Evolutionary conservation across 92 coral and sea anemone genomes (phyloP).

Genomic region (Heliopora coerulea): DNA sequence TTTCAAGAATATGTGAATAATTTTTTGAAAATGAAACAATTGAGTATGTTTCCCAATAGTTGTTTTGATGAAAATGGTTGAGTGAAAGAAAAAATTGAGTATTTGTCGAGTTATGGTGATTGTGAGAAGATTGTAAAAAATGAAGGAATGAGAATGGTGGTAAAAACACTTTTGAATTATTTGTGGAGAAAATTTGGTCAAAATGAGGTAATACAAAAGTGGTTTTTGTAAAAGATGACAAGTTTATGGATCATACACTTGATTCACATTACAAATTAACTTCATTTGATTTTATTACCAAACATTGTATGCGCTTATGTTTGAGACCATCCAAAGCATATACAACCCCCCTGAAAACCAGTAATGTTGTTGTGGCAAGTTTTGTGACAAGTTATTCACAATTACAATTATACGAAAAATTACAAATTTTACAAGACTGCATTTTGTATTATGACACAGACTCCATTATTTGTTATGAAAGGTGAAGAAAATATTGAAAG

Average conservation of each 20-base stretch:
- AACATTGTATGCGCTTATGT: not conserved
- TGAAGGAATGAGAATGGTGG: not conserved
- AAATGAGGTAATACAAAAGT: not conserved
- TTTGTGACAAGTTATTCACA: conserved; percentile 31
- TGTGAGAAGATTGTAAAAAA: not conserved
- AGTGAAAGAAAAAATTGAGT: not conserved
- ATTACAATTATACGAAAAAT: conserved; percentile 14
- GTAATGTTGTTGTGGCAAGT: conserved; percentile 1
- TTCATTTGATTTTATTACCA: not conserved
- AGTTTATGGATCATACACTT: not conserved
- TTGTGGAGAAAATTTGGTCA: conserved; percentile 41
- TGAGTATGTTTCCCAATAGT: conserved; percentile 1
- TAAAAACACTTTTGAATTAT: conserved; percentile 15
- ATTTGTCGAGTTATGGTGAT: not conserved
- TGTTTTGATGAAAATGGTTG: conserved; percentile 28
- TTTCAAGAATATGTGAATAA: conserved; percentile 23
- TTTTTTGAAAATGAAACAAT: conserved; percentile 39
- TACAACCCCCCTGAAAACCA: not conserved
- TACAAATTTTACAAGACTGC: not conserved
- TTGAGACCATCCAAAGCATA: not conserved
- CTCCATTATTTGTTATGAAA: conserved; percentile 17
- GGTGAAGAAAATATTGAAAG: not conserved
- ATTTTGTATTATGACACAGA: conserved; percentile 54
- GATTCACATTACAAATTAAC: not conserved
- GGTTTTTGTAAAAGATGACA: not conserved